A percentile compares a stretch with the other conserved stretches of the same genome.
phyloP scores from a whole-genome alignment of 2,888 invertebrate genomes.

The Halictus quadricinctus region DNA sequence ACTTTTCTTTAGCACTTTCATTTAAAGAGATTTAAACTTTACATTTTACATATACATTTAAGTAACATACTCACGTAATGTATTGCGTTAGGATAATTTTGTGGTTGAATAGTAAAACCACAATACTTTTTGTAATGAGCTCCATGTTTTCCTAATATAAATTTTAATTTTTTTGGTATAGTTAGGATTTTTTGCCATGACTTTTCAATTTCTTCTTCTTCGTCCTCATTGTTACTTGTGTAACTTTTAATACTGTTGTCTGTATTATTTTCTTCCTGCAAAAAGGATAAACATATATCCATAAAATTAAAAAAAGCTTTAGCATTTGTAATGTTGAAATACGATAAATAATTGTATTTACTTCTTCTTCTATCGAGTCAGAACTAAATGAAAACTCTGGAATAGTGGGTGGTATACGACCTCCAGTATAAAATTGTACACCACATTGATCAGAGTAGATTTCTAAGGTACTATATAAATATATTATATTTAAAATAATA shows the following conservation, averaged over 20 bases:
- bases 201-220: conserved; percentile 24
- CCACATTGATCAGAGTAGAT: conserved; percentile 94
- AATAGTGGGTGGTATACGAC: conserved; percentile 64
- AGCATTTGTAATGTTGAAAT: not conserved
- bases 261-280: conserved; percentile 12
- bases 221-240: conserved; percentile 16
- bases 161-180: conserved; percentile 30
- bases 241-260: conserved; percentile 6
- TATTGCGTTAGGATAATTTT: conserved; percentile 94
- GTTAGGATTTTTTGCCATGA: conserved; percentile 4
- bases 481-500: conserved; percentile 20
- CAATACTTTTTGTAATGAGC: conserved; percentile 88
- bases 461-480: conserved; percentile 86
- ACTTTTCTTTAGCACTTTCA: not conserved
- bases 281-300: not conserved
- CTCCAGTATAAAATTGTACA: conserved; percentile 92
- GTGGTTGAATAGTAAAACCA: conserved; percentile 94
- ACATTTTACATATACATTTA: conserved; percentile 25
- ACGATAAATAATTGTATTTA: not conserved
- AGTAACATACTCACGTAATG: conserved; percentile 87
- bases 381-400: conserved; percentile 28
- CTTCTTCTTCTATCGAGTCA: conserved; percentile 22
- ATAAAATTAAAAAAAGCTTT: not conserved
- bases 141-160: conserved; percentile 86
- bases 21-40: conserved; percentile 6